Evolutionary conservation across 1,140 invertebrate species (phyloP).

Genomic region (Oedothorax gibbosus): DNA sequence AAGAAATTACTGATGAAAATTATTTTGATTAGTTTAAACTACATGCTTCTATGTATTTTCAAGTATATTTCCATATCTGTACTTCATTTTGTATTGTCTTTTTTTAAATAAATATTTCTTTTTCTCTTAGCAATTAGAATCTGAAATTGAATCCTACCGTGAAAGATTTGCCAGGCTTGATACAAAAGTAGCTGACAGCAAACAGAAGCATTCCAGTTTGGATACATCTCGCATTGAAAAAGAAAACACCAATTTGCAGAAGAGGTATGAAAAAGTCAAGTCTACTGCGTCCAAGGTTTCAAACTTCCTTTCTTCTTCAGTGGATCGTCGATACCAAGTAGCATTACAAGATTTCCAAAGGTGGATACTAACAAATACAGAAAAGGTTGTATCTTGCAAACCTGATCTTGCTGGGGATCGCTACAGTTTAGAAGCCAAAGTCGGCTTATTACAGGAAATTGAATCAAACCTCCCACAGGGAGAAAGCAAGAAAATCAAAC

Average conservation of each 20-base stretch:
- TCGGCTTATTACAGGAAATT: conserved; percentile 82
- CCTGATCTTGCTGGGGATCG: conserved; percentile 87
- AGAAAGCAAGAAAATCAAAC: conserved; percentile 63
- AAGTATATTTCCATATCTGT: background rate
- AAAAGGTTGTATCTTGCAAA: conserved; percentile 93
- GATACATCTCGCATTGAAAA: conserved; percentile 78
- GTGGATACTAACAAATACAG: conserved; percentile 81
- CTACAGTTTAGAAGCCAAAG: conserved; percentile 93
- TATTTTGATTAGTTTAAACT: background rate
- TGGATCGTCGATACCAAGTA: conserved; percentile 89
- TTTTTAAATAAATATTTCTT: background rate
- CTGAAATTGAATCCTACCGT: conserved; percentile 74
- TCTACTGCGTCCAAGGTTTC: conserved; percentile 84
- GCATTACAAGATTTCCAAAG: conserved; percentile 84
- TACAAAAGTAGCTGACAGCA: conserved; percentile 78
- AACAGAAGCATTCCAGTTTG: conserved; percentile 82
- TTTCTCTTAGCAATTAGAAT: conserved; percentile 66
- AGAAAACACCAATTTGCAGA: conserved; percentile 81
- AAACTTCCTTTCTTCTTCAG: conserved; percentile 80
- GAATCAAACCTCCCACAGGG: conserved; percentile 76
- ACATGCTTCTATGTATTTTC: background rate
- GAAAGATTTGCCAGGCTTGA: conserved; percentile 78
- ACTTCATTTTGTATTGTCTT: too few relatives aligned
- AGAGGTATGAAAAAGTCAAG: conserved; percentile 78
- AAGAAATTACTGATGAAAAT: background rate